Base-by-base conservation (phyloP, 2,797 vertebrate genomes). In the Sciurus carolinensis region DNA sequence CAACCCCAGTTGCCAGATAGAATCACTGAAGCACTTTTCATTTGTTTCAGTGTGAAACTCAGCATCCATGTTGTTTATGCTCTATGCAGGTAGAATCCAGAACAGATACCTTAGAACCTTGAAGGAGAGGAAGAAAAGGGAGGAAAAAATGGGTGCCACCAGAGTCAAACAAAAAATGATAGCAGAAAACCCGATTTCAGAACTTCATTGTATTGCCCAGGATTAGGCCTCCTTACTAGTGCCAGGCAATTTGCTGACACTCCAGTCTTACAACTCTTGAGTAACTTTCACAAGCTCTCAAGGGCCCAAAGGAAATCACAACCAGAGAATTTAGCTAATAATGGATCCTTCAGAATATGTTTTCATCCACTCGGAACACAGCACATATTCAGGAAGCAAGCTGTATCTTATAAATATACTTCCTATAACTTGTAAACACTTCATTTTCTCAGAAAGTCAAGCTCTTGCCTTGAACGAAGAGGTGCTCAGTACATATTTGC, bases 361-460 rank as follows among this genome's bases (percentile, higher is more conserved):
- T 90, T 80, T 87, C 67, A 42, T 83, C 87, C 89, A 71, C n/a
- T 80, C 39, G 90, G 96, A 87, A 96, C 77, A 83, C 24, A 95
- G 50, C 59, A 79, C 80, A 36, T 89, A 36, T 71, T 79, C 24
- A n/a, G 89, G 4, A 96, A 96, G 28, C 17, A 95, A 94, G 24
- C 12, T 86, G 11, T 72, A 73, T 91, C 64, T 59, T 83, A 83
- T 10, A 86, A 90, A 75, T 76, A 39, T 11, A 50, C 50, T 95
- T 88, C 22, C 62, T 91, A 22, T 88, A 72, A 91, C n/a, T 91
- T 93, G 12, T 28, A 85, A 92, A 92, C 30, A 72, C 44, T n/a
- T 88, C 59, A 81, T 90, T 83, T 39, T 13, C n/a, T 33, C 66
- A 80, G 54, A 66, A 87, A 71, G 36, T 75, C 79, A 50, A 95